These are phyloP conservation scores for Incurvaria masculella DNA, from an alignment of 2,888 invertebrate species.

Conservation along the genomic window DNA sequence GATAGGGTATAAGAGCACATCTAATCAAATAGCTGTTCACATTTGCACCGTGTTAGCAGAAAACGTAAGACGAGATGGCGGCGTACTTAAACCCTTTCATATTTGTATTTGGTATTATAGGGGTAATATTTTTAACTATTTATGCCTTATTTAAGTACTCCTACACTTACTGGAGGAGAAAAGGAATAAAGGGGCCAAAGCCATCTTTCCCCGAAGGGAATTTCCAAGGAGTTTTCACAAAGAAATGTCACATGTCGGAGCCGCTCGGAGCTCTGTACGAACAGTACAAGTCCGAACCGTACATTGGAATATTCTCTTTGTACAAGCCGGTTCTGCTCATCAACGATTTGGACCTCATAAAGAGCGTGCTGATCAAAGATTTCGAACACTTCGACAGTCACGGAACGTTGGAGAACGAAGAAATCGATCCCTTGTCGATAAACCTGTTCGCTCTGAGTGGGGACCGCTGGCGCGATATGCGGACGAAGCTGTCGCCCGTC, in stretches of 20 bases:
- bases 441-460: constrained; percentile 30
- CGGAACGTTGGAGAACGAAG: constrained; percentile 24
- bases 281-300: constrained; percentile 5
- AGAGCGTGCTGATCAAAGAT: constrained; percentile 27
- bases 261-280: constrained; percentile 7
- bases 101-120: too few species aligned
- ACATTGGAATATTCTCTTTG: constrained; percentile 8
- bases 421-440: constrained; percentile 27
- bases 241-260: constrained; percentile 5
- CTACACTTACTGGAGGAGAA: constrained; percentile 11
- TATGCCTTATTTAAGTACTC: constrained; percentile 10
- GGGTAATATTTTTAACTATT: too few species aligned
- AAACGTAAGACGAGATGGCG: too few species aligned
- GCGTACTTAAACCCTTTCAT: too few species aligned
- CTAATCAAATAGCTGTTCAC: too few species aligned
- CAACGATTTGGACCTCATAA: constrained; percentile 25
- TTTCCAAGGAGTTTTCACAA: constrained; percentile 3
- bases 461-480: constrained; percentile 38
- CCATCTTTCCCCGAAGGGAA: constrained; percentile 9
- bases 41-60: too few species aligned
- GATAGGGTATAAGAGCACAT: too few species aligned
- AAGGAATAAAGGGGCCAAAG: constrained; percentile 4
- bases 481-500: constrained; percentile 38
- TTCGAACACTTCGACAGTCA: constrained; percentile 31
- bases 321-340: constrained; percentile 11